Evolutionary conservation across 2,888 invertebrate species (phyloP).

Genomic region (Salticus scenicus): DNA sequence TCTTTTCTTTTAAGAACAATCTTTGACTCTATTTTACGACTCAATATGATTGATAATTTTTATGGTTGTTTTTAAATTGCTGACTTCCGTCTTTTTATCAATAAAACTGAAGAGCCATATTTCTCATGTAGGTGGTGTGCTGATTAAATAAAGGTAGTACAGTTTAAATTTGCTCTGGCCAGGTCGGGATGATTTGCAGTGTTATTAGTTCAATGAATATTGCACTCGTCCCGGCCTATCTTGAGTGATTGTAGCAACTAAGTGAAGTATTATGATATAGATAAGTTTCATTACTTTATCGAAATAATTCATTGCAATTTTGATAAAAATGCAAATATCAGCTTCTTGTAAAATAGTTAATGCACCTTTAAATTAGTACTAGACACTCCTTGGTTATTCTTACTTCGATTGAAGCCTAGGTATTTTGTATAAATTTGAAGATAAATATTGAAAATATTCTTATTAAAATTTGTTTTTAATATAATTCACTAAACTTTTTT

Average conservation of each 20-base stretch:
- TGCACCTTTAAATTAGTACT: too few species aligned
- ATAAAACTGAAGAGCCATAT: slow-evolving; percentile 25
- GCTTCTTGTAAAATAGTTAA: too few species aligned
- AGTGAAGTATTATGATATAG: too few species aligned
- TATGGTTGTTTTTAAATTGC: background rate
- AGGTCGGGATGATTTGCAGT: slow-evolving; percentile 67
- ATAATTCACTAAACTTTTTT: too few species aligned
- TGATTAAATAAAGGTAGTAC: slow-evolving; percentile 31
- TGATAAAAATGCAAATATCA: too few species aligned
- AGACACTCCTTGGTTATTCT: too few species aligned
- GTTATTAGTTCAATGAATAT: slow-evolving; percentile 57
- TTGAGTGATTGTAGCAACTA: slow-evolving; percentile 61
- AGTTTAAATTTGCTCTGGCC: slow-evolving; percentile 64
- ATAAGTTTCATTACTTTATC: too few species aligned
- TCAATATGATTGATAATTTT: background rate
- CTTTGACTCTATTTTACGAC: background rate
- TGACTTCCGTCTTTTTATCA: background rate
- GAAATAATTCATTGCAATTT: too few species aligned
- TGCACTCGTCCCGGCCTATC: slow-evolving; percentile 70
- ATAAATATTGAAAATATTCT: too few species aligned
- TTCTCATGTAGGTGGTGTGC: slow-evolving; percentile 42
- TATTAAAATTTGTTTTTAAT: too few species aligned
- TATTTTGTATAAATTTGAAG: too few species aligned
- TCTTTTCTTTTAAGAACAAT: background rate
- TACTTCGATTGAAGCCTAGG: too few species aligned